Conservation (phyloP, 2,113 vertebrate species). For the Ceuthmochares aereus region DNA sequence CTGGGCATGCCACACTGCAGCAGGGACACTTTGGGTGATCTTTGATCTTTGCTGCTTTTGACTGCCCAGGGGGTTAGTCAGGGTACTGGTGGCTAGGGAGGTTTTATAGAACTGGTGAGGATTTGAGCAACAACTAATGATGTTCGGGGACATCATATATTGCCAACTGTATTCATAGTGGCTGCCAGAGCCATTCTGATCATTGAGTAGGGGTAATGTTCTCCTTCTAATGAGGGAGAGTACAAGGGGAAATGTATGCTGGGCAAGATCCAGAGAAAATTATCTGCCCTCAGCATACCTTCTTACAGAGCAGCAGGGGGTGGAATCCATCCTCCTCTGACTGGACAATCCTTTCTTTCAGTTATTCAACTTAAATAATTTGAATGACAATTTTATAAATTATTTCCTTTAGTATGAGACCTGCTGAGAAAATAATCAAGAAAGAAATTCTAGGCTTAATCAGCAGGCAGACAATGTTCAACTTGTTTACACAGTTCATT, state of each 20-base stretch:
- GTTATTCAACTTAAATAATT: neutral
- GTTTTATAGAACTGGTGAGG: neutral
- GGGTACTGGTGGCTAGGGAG: neutral
- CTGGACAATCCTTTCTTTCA: neutral
- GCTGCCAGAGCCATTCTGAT: neutral
- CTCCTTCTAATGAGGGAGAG: neutral
- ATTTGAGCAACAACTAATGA: neutral
- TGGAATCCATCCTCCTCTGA: neutral
- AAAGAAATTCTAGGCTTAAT: neutral
- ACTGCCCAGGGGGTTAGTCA: neutral
- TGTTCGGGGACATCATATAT: neutral
- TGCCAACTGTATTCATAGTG: neutral
- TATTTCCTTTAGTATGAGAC: neutral
- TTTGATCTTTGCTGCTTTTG: neutral
- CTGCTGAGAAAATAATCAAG: neutral
- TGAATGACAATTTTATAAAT: neutral
- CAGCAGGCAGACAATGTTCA: neutral
- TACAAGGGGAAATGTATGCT: neutral
- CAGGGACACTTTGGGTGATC: neutral
- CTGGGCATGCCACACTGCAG: neutral
- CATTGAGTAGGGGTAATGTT: neutral
- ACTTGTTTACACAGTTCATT: neutral
- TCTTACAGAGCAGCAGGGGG: rapidly evolving
- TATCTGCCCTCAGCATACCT: neutral
- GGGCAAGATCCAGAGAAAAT: neutral